Evolutionary conservation across 2,888 invertebrate species (phyloP), one percentile per base, ranked within the genome.

Genomic region (Tenodera sinensis): DNA sequence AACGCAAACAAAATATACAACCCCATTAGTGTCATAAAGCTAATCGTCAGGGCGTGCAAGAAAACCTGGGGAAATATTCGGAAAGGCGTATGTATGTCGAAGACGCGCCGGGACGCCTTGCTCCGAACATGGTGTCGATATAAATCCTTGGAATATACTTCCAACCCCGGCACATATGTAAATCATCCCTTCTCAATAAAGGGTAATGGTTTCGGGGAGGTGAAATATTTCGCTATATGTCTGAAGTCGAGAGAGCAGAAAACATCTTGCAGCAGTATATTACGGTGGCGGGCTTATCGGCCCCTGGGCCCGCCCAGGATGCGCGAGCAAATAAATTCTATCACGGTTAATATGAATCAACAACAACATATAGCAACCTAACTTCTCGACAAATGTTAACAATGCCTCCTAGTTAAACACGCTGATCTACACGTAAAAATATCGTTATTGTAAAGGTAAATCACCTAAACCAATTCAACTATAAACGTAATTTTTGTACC

Each of bases 121-220:
- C 54, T 54, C 54, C 54, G 3, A 54, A 54, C 54, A 15, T 54
- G 54, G 54, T 54, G 54, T 54, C 54, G 54, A 71, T 71, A 71
- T 71, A 71, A 71, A 71, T 71, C 54, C 54, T 71, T 20, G 54
- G 54, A 20, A 71, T 71, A 71, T 71, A 71, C 54, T 71, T 25
- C 25, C 54, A 42, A 71, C 54, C 54, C 54, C 54, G 30, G 83
- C 83, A 86, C 86, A 87, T 83, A 85, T 83, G 81, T 89, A 89
- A 89, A 89, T 89, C 89, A 89, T 85, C 84, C 71, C 83, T 83
- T 71, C 54, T 89, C 89, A 89, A 89, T 89, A 89, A 89, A 89
- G 86, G 28, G 47, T 89, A 83, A 87, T 87, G 89, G 86, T 71
- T 87, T 86, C 54, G 28, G 83, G 83, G 83, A 28, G 71, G 47